Evolutionary conservation across 2,888 invertebrate species (phyloP), one percentile per base, ranked within the genome.

Genomic region (Selenia dentaria): DNA sequence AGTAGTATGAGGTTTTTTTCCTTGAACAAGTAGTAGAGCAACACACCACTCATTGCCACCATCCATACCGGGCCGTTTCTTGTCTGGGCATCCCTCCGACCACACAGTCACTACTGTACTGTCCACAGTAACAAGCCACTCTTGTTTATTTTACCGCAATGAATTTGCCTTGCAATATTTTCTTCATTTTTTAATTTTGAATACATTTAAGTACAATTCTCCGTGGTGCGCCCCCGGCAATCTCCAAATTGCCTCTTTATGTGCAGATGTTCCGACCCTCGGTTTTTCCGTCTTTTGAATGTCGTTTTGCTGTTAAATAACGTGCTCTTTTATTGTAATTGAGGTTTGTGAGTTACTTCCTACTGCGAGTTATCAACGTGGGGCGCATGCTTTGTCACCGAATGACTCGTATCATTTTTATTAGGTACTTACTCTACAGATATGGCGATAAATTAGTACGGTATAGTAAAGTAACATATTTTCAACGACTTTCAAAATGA

Each of bases 191-290:
- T 81, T 85, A 83, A 87, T 85, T 87, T 88, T 86, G 87, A 86
- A 88, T 90, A 89, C 87, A 85, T 89, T 86, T 77, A 79, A 87
- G 82, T 78, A 87, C 85, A 87, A 88, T 88, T 84, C 86, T 79
- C 79, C 74, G 79, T 78, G 81, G 79, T 78, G 70, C 84, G 88
- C 88, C 89, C 84, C 82, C 82, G 88, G 89, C 89, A 90, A 90
- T 90, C 83, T 88, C 81, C 88, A 90, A 90, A 90, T 90, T 90
- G 89, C 89, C 89, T 89, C 88, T 90, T 90, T 90, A 88, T 89
- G 88, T 87, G 84, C 88, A 88, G 89, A 90, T 87, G 88, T 86
- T 85, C 83, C 89, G 76, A 85, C 86, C 87, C 88, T 83, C 87
- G 84, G 83, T 81, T 86, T 85, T 89, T 84, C 85, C 85, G 82